Percentiles rank a stretch among this genome's conserved stretches.
These are phyloP conservation scores for Eufriesea mexicana DNA, from an alignment of 1,140 invertebrate genomes.

Conservation along the genomic window DNA sequence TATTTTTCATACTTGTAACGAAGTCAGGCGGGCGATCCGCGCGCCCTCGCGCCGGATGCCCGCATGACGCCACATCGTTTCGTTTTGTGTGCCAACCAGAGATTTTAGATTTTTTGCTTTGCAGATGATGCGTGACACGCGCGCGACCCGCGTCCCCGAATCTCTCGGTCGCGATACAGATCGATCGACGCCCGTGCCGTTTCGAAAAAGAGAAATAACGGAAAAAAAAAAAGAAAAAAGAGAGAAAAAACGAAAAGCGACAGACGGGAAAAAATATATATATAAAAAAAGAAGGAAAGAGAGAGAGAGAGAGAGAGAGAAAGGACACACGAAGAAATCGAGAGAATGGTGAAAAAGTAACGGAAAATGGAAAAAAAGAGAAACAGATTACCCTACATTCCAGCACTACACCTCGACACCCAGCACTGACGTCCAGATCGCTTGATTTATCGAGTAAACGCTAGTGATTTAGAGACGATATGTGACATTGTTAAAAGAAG, in stretches of 20 bases:
- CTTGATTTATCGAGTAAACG: slow-evolving; percentile 56
- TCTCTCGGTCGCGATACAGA: slow-evolving; percentile 40
- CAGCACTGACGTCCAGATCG: slow-evolving; percentile 63
- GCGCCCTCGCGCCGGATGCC: slow-evolving; percentile 16
- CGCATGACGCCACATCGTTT: slow-evolving; percentile 73
- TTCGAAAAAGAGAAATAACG: background rate
- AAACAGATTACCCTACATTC: slow-evolving; percentile 19
- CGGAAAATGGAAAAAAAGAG: background rate
- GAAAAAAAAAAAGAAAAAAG: background rate
- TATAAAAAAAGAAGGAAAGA: no score
- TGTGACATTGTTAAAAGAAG: slow-evolving; percentile 4
- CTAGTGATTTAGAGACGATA: slow-evolving; percentile 14
- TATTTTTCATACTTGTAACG: slow-evolving; percentile 79
- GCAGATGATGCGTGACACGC: slow-evolving; percentile 35
- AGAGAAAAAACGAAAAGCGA: background rate
- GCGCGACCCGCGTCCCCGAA: slow-evolving; percentile 27
- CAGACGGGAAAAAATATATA: background rate
- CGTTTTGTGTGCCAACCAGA: slow-evolving; percentile 79
- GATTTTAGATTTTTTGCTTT: slow-evolving; percentile 65
- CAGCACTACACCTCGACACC: slow-evolving; percentile 58
- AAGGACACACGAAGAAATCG: background rate
- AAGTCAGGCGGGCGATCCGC: slow-evolving; percentile 36
- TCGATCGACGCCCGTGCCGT: slow-evolving; percentile 32
- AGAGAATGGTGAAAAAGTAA: background rate
- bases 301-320: background rate